These are phyloP conservation scores for Drosophila formosana DNA, from an alignment of 2,888 invertebrate genomes.

Conservation along the genomic window DNA sequence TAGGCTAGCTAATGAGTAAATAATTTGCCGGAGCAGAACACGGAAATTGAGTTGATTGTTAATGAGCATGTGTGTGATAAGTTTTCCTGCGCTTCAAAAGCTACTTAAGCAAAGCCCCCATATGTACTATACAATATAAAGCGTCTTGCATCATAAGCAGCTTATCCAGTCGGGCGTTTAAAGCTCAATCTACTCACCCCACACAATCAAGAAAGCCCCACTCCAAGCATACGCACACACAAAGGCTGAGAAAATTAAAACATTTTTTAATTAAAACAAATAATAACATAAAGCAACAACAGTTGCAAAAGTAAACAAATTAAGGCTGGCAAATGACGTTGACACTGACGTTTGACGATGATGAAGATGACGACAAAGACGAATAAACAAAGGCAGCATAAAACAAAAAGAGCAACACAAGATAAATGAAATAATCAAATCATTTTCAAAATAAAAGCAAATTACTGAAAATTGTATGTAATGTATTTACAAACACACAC, in stretches of 20 bases:
- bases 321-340: slow-evolving; percentile 50
- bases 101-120: slow-evolving; percentile 18
- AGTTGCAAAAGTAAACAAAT: slow-evolving; percentile 65
- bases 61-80: slow-evolving; percentile 25
- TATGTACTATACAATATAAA: background rate
- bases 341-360: slow-evolving; percentile 12
- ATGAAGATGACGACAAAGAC: slow-evolving; percentile 6
- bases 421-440: slow-evolving; percentile 71
- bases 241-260: slow-evolving; percentile 56
- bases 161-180: slow-evolving; percentile 35
- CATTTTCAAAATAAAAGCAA: slow-evolving; percentile 73
- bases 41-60: slow-evolving; percentile 19
- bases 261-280: slow-evolving; percentile 75
- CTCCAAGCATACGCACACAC: background rate
- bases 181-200: slow-evolving; percentile 30
- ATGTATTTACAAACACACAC: slow-evolving; percentile 52
- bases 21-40: slow-evolving; percentile 4
- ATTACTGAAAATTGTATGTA: slow-evolving; percentile 68
- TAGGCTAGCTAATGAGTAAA: slow-evolving; percentile 15
- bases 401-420: slow-evolving; percentile 33
- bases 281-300: slow-evolving; percentile 50
- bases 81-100: background rate
- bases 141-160: slow-evolving; percentile 35
- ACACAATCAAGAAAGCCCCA: background rate
- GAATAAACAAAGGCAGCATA: slow-evolving; percentile 26